Evolutionary conservation across 2,113 vertebrate genomes (phyloP).

Genomic region (Chrysochloris asiatica): DNA sequence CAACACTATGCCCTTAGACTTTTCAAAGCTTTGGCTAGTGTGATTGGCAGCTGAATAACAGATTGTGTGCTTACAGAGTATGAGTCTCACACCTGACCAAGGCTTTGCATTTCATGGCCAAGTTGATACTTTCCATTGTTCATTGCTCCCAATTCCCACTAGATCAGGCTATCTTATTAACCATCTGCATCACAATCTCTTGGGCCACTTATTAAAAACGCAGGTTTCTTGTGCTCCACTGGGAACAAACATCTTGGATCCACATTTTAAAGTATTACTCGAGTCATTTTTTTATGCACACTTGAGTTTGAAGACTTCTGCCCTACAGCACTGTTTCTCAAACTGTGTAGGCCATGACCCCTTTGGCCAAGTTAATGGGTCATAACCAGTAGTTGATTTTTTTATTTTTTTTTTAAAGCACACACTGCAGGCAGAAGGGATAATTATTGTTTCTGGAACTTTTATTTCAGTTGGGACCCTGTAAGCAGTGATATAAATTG

Average conservation of each 20-base stretch:
- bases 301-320: slow-evolving; percentile 31
- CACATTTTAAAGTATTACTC: slow-evolving; percentile 27
- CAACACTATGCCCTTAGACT: neutral
- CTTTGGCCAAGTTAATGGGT: slow-evolving; percentile 51
- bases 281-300: neutral
- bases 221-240: neutral
- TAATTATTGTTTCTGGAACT: slow-evolving; percentile 24
- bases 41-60: neutral
- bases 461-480: neutral
- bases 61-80: neutral
- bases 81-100: neutral
- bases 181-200: slow-evolving; percentile 6
- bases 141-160: neutral
- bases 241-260: slow-evolving; percentile 34
- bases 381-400: slow-evolving; percentile 32
- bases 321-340: slow-evolving; percentile 38
- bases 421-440: neutral
- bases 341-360: slow-evolving; percentile 52
- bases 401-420: neutral
- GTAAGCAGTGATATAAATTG: neutral
- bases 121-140: neutral
- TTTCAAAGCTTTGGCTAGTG: neutral
- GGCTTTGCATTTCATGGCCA: neutral
- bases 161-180: slow-evolving; percentile 27
- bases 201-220: slow-evolving; percentile 18